Base-by-base conservation (phyloP, 1,140 invertebrate species). In the Leptopilina boulardi region DNA sequence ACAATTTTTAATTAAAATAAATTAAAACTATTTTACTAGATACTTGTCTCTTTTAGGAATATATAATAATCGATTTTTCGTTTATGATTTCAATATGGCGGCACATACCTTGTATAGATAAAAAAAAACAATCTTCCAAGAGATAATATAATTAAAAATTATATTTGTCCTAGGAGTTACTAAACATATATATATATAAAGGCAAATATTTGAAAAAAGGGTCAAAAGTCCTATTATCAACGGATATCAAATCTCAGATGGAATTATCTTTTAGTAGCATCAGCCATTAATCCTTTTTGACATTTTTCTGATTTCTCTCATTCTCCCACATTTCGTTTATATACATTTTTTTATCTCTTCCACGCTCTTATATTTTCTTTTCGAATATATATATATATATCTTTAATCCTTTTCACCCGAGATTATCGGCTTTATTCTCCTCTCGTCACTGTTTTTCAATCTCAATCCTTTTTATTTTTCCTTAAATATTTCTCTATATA, bases 61-160 rank as follows among this genome's bases (percentile, higher is more conserved):
- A n/a, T n/a, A n/a, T n/a, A n/a, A n/a, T n/a, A n/a, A n/a, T n/a
- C 9, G 19, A 8, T 8, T 18, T 18, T 54, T 18, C 19, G 4
- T 18, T 54, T 21, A 10, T 26, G 2, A 66, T 30, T 66, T 66
- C 26, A 66, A 66, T 66, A 66, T 66, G 26, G 59, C 26, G 56
- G 56, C 10, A n/a, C n/a, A n/a, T n/a, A n/a, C n/a, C n/a, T n/a
- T n/a, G n/a, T n/a, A n/a, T n/a, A n/a, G n/a, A n/a, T n/a, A n/a
- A n/a, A n/a, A n/a, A n/a, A n/a, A n/a, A n/a, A n/a, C n/a, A n/a
- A n/a, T n/a, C n/a, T n/a, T n/a, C n/a, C n/a, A n/a, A n/a, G n/a
- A n/a, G n/a, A n/a, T n/a, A n/a, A n/a, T n/a, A n/a, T n/a, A n/a
- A n/a, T n/a, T n/a, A n/a, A n/a, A n/a, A n/a, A n/a, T n/a, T n/a